Percentiles rank a stretch among this genome's conserved stretches.
These are phyloP conservation scores for Cryptotis parvus DNA, from an alignment of 2,113 vertebrate species.

Conservation along the genomic window DNA sequence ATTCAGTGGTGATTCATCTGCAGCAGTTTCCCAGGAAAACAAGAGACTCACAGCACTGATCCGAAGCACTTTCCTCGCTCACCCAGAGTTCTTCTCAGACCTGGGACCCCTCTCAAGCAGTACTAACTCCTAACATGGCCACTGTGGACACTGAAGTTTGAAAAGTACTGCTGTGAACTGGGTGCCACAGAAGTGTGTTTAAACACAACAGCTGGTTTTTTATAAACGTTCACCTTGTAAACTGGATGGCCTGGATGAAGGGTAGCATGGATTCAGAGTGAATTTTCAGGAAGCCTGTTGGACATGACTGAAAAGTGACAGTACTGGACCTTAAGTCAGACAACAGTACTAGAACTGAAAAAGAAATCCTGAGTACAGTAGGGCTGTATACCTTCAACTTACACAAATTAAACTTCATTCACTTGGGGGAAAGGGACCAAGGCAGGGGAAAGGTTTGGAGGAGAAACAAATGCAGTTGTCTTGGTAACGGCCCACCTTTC, in stretches of 20 bases:
- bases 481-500: not conserved
- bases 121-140: not conserved
- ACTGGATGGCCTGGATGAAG: not conserved
- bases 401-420: slow-evolving; percentile 19
- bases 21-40: not conserved
- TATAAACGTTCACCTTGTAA: not conserved
- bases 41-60: not conserved
- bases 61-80: not conserved
- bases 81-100: not conserved
- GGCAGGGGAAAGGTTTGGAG: not conserved
- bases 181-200: not conserved
- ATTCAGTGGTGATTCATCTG: not conserved
- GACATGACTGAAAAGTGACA: not conserved
- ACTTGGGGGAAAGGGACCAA: not conserved
- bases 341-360: not conserved
- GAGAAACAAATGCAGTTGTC: not conserved
- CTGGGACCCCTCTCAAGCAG: not conserved
- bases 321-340: not conserved
- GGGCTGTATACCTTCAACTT: not conserved
- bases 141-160: not conserved
- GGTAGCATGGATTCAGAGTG: not conserved
- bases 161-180: not conserved
- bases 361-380: not conserved
- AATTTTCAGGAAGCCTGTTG: not conserved
- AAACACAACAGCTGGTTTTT: not conserved